These are phyloP conservation scores for Chauna torquata DNA, from an alignment of 2,113 vertebrate species.

Conservation along the genomic window DNA sequence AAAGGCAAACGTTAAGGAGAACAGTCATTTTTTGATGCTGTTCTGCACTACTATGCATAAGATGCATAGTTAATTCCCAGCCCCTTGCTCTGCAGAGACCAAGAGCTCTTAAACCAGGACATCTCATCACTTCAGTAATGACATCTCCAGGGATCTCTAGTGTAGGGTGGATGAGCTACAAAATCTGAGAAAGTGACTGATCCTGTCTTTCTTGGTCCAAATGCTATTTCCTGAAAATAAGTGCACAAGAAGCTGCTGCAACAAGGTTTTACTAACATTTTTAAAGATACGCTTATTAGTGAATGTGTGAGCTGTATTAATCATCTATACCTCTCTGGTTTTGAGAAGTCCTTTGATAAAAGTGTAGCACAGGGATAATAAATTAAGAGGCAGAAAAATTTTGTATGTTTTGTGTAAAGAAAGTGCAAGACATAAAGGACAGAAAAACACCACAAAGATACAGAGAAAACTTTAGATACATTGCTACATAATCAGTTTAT, in stretches of 20 bases:
- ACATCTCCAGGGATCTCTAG: slow-evolving; percentile 6
- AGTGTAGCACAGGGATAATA: rapidly evolving
- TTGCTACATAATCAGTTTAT: not conserved
- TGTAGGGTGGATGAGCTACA: not conserved
- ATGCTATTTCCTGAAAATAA: not conserved
- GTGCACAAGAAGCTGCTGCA: not conserved
- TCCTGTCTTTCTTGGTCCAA: not conserved
- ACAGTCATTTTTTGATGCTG: not conserved
- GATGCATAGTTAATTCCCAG: not conserved
- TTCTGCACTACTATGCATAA: not conserved
- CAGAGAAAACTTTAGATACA: not conserved
- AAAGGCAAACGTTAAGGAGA: not conserved
- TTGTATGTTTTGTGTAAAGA: rapidly evolving
- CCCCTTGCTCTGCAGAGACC: not conserved
- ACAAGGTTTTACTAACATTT: rapidly evolving
- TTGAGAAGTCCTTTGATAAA: not conserved
- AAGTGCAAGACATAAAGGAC: not conserved
- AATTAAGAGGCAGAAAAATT: not conserved
- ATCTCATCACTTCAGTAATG: slow-evolving; percentile 43
- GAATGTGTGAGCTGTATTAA: not conserved
- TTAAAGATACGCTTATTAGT: not conserved
- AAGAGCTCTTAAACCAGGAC: not conserved
- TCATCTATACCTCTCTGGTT: not conserved
- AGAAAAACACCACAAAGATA: not conserved
- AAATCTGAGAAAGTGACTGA: not conserved